Percentiles rank a stretch among this genome's conserved stretches.
Conservation (phyloP, 2,797 vertebrate genomes). For the Hippocampus kuda region DNA sequence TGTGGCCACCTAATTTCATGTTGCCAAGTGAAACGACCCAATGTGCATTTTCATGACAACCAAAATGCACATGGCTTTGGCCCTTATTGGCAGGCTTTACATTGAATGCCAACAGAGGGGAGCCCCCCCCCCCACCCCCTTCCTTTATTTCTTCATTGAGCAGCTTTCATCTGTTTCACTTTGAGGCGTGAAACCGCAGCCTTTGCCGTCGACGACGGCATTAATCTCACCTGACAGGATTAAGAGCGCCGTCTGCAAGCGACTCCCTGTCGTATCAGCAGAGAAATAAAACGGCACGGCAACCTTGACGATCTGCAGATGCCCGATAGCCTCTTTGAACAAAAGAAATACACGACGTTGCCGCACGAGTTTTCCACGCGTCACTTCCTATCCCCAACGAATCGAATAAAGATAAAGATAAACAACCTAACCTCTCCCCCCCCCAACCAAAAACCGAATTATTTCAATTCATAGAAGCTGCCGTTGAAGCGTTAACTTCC, state of each 20-base stretch:
- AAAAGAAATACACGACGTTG: background rate
- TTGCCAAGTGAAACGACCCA: no score
- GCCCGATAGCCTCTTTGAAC: background rate
- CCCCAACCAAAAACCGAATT: no score
- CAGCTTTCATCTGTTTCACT: background rate
- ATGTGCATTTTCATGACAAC: no score
- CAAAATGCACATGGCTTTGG: no score
- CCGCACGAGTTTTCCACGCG: background rate
- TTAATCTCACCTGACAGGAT: background rate
- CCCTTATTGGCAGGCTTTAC: no score
- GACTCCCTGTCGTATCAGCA: background rate
- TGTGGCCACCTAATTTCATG: no score
- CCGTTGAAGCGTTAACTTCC: no score
- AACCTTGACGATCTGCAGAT: background rate
- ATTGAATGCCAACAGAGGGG: background rate
- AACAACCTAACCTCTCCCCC: no score
- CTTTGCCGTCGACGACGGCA: background rate
- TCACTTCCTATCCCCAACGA: no score
- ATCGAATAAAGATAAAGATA: no score
- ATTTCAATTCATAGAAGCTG: no score
- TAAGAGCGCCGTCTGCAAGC: background rate
- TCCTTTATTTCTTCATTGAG: background rate
- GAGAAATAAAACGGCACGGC: background rate
- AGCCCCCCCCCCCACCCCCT: background rate
- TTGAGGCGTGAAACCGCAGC: background rate